Base-by-base conservation (phyloP, 1,140 invertebrate genomes). In the Cryptotermes secundus region DNA sequence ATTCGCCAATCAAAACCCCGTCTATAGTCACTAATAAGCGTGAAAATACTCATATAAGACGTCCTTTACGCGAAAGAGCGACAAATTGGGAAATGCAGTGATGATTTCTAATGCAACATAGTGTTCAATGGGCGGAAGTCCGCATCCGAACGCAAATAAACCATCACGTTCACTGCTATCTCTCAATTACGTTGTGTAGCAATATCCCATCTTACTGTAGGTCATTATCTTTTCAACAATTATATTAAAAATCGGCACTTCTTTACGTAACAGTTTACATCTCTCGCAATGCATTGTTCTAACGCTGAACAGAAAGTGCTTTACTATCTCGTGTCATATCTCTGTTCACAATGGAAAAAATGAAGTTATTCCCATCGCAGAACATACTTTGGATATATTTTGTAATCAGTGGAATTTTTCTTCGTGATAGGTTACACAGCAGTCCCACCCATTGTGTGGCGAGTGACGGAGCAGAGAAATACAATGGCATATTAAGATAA, bases 381-480 rank as follows among this genome's bases (percentile, higher is more conserved):
- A 12, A 14, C 59, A 49, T 14, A 14, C 45, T 49, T 49, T 49
- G n/a, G 26, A 31, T 72, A 72, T n/a, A 26, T 72, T n/a, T 72
- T 72, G 59, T 72, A 72, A 72, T n/a, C 59, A 1, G 59, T n/a
- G 59, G 53, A 72, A 72, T 72, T 72, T 72, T 2, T 72, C 59
- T 31, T 72, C 59, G 59, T 72, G 59, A 72, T 72, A 72, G 59
- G 59, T 72, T 72, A 72, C 59, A 31, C n/a, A 72, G 59, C 59
- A 72, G 10, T 31, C 59, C 26, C 59, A 72, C 59, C n/a, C 26
- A 3, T 31, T n/a, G 2, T n/a, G 14, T 31, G 59, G n/a, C 45
- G 19, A 49, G 22, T 49, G 45, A 22, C 19, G 16, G 19, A 22
- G 19, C 45, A 16, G 14, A 49, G 16, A 49, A 49, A 49, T 49